A percentile compares a stretch with the other conserved stretches of the same genome.
phyloP scores from a whole-genome alignment of 2,113 vertebrate genomes.

The Zosterops pallidus region DNA sequence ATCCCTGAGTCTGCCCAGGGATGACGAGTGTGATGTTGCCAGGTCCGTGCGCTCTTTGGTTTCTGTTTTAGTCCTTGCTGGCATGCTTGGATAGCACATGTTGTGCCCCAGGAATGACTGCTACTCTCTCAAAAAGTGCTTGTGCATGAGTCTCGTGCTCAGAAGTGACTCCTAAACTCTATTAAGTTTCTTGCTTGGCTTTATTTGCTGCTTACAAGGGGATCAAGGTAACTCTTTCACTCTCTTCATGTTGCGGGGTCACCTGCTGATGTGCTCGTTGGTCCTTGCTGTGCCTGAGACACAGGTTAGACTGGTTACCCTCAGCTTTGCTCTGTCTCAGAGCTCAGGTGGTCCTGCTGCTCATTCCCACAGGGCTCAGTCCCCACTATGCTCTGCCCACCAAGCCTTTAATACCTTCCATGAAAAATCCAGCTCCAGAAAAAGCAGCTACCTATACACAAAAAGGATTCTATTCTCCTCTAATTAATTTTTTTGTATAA shows the following conservation, averaged over 20 bases:
- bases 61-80: conserved; percentile 78
- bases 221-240: conserved; percentile 85
- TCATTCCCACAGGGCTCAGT: not conserved
- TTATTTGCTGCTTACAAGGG: conserved; percentile 89
- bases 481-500: not conserved
- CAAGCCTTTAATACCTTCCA: not conserved
- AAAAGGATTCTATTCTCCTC: not conserved
- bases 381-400: not conserved
- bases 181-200: conserved; percentile 86
- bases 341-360: not conserved
- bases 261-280: not conserved
- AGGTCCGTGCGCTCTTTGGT: conserved; percentile 73
- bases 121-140: conserved; percentile 69
- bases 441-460: not conserved
- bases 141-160: conserved; percentile 79
- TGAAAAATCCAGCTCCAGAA: not conserved
- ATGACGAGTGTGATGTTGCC: conserved; percentile 46
- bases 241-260: conserved; percentile 28
- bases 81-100: conserved; percentile 81
- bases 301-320: not conserved
- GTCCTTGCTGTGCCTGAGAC: not conserved
- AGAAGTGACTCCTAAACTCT: conserved; percentile 61
- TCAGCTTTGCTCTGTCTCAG: not conserved
- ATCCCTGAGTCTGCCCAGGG: conserved; percentile 58
- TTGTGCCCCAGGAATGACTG: conserved; percentile 77